phyloP scores from a whole-genome alignment of 2,797 vertebrate species.

The Sternotherus odoratus region DNA sequence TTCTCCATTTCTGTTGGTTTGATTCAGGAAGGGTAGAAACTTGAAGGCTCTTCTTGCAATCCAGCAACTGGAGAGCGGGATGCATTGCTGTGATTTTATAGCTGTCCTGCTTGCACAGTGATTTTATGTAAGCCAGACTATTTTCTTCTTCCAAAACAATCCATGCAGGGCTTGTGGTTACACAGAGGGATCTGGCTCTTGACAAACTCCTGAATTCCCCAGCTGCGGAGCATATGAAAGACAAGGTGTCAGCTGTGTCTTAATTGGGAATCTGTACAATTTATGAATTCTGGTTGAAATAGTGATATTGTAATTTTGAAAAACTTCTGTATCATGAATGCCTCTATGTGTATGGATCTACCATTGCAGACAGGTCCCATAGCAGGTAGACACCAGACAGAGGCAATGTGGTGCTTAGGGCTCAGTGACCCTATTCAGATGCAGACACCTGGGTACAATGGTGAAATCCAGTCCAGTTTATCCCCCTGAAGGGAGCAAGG shows the following conservation, averaged over 20 bases:
- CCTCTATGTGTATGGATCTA: no score
- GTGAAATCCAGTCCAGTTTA: neutral
- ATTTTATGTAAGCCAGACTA: neutral
- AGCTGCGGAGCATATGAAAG: neutral
- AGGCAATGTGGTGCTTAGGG: neutral
- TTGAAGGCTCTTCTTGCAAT: neutral
- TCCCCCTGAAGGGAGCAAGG: neutral
- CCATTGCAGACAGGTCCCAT: no score
- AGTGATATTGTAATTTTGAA: no score
- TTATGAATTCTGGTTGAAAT: no score
- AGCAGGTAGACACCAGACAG: neutral
- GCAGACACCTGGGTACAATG: neutral
- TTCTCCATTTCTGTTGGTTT: neutral
- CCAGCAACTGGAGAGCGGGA: neutral
- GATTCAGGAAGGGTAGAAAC: neutral
- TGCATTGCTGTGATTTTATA: fast-evolving
- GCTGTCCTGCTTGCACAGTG: neutral
- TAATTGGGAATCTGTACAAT: no score
- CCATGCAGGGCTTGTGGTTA: neutral
- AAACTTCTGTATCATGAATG: no score
- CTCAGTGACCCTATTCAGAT: neutral
- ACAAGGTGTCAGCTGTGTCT: neutral
- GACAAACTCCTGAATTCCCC: neutral
- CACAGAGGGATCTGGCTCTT: neutral
- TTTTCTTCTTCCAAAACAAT: neutral